Evolutionary conservation across 2,888 invertebrate species (phyloP), one percentile per base, ranked within the genome.

Genomic region (Heliconius sara): DNA sequence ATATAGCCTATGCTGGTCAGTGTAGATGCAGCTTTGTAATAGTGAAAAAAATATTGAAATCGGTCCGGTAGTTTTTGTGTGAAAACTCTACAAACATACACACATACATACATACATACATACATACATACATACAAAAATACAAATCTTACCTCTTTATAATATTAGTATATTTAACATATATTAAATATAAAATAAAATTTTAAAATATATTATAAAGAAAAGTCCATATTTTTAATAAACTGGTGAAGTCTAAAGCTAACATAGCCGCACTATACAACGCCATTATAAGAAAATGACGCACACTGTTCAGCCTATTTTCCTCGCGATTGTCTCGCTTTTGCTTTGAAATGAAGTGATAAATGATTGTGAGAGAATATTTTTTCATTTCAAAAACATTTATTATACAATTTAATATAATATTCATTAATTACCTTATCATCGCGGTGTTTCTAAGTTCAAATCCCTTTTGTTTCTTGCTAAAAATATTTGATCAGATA

Each of bases 271-370:
- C 73, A 16, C 13, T 76, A 12, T 43, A 68, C 47, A 75, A 34
- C 52, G 66, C 30, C 75, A 72, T 75, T 67, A 19, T 47, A 65
- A 77, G 79, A 77, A 75, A 77, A 86, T 88, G 85, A 89, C 85
- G 87, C 84, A 85, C 85, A 85, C 85, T 77, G 84, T 85, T 81
- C 80, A 86, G 79, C 85, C 87, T 86, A 88, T 88, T 88, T 88
- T 87, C 85, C 84, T 79, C 78, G 74, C 78, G 83, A 86, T 84
- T 86, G 83, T 84, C 84, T 83, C 34, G 22, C 68, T 74, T 78
- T 78, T 68, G 67, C 67, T 67, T 34, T 60, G 60, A 74, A 72
- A 66, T 78, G 52, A 47, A 47, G 52, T 57, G 73, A 57, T 57
- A 72, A 66, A 57, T 73, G 47, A 25, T 65, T 76, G 76, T 73